Base-by-base conservation (phyloP, 1,140 invertebrate species). In the Aphaenogaster ashmeadi region DNA sequence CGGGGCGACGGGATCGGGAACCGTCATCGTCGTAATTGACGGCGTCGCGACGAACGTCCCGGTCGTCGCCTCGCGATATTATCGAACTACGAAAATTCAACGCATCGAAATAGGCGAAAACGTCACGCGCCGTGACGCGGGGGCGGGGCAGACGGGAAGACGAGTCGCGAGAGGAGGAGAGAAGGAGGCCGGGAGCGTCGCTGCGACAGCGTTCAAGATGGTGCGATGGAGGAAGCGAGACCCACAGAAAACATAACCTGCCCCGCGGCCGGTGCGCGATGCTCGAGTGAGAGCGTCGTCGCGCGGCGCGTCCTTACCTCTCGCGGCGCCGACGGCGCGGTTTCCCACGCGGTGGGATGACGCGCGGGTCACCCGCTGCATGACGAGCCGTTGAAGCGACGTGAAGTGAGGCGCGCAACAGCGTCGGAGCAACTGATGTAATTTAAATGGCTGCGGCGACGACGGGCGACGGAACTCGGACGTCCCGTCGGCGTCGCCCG, bases 211-310 rank as follows among this genome's bases (percentile, higher is more conserved):
- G 56, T 78, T 91, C 86, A 90, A 91, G 89, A 90, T 90, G 88
- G 77, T 75, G 81, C 69, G 2, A 85, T 33, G 67, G 69, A 85
- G 44, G 52, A 89, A 87, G 60, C 27, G 36, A 90, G 88, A 90
- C 13, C 86, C 38, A 75, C 1, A 36, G 64, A 91, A 91, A 92
- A 92, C 86, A 91, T 91, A 91, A 91, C 91, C 90, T 90, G 60
- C 5, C 6, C 60, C 18, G 33, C 3, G 80, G 1, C 58, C 21
- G 54, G 2, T 2, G 58, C 11, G 1, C 41, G 87, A 88, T 80
- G 47, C 71, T 21, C 88, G 41, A 88, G 77, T 83, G 74, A 92
- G 90, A 90, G 8, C 85, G 18, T 75, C 27, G 0, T 27, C 18
- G 47, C 0, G 2, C 75, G 33, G 41, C 27, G 8, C 9, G 13